These are phyloP conservation scores for Cyprinus carpio DNA, from an alignment of 2,113 vertebrate species.

Conservation along the genomic window DNA sequence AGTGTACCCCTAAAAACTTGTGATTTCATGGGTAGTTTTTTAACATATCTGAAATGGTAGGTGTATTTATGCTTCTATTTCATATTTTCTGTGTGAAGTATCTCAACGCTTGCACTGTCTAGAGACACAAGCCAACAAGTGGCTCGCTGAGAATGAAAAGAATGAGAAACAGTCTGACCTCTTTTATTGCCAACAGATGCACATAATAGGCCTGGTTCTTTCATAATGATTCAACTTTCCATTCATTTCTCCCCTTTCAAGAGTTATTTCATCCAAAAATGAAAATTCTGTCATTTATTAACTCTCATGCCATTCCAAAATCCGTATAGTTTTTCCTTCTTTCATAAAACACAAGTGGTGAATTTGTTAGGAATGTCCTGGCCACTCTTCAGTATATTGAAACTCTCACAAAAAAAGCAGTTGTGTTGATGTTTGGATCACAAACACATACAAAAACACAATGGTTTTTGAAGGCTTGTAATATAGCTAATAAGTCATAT, in stretches of 20 bases:
- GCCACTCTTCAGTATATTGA: too few relatives aligned
- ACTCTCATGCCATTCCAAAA: neutral
- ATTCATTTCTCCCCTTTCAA: neutral
- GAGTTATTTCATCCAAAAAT: neutral
- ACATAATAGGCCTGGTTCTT: neutral
- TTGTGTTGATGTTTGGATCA: neutral
- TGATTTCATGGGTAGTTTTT: neutral
- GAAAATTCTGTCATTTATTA: neutral
- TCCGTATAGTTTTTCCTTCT: neutral
- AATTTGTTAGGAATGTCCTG: neutral
- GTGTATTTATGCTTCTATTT: neutral
- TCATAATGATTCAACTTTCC: neutral
- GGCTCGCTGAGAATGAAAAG: neutral
- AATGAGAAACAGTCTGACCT: constrained; percentile 1
- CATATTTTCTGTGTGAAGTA: constrained; percentile 1
- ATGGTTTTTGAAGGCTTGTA: neutral
- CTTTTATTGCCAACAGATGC: neutral
- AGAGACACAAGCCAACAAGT: neutral
- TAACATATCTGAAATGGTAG: neutral
- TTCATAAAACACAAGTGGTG: neutral
- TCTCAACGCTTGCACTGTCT: neutral
- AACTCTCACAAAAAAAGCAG: too few relatives aligned
- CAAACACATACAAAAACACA: neutral
- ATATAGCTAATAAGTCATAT: neutral
- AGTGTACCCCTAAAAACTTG: neutral